Base-by-base conservation (phyloP, 92 coral and sea anemone species). In the Parazoanthus atlanticus region DNA sequence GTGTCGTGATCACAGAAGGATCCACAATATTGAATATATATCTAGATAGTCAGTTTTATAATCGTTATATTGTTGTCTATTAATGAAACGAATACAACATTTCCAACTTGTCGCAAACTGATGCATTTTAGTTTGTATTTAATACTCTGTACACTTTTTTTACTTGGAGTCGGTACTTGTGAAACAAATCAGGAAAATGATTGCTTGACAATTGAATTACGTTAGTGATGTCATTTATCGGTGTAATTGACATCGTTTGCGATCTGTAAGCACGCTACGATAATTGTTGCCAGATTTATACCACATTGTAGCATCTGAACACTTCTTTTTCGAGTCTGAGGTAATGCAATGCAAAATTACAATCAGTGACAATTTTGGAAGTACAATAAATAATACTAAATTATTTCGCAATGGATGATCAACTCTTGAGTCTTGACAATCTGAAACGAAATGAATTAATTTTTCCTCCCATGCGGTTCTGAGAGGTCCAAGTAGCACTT, bases 141-240 rank as follows among this genome's bases (percentile, higher is more conserved):
- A 19, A 6, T 75, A 26, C 49, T 75, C 46, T 17, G 43, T 21
- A 32, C 3, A 26, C 43, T 6, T 5, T 61, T 56, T 8, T 56
- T 43, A n/a, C 58, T 52, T 52, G 58, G 28, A 25, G 69, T 61
- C 69, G 26, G n/a, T 61, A 46, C 49, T 8, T 8, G 12, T 46
- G 49, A 46, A 46, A 46, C 49, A 46, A 46, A 46, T 46, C 12
- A 46, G 5, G 2, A 15, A 56, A 56, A 56, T 21, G 26, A 25
- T 0, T 61, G 69, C 28, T 61, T 56, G 19, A 56, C 65, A 56
- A 56, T 56, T 56, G 23, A 65, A 26, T 47, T 70, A 40, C 65
- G 36, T 84, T 43, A 67, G 87, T 83, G 74, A 30, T 74, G 87
- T 84, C 79, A 84, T 70, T 16, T 71, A 73, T 73, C 15, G 38